phyloP scores from a whole-genome alignment of 2,797 vertebrate genomes.

The Pterois miles region DNA sequence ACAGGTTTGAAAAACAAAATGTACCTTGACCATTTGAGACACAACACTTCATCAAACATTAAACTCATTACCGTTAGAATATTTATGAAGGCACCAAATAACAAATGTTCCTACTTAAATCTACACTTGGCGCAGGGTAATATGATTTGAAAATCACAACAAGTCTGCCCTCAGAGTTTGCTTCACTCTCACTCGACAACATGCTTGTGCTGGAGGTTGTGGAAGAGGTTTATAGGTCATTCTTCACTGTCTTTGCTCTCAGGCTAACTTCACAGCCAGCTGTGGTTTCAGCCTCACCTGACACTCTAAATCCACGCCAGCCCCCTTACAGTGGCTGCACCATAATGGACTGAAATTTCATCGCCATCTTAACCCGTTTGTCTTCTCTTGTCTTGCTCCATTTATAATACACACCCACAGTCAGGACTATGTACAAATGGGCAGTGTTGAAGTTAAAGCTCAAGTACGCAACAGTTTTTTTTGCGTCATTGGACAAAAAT shows the following conservation, averaged over 20 bases:
- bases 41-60: not conserved
- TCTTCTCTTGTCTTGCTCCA: conserved; percentile 37
- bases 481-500: too few species aligned
- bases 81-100: not conserved
- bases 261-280: conserved; percentile 4
- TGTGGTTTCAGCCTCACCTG: conserved; percentile 13
- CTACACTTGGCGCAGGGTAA: not conserved
- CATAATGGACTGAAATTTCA: conserved; percentile 25
- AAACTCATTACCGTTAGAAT: not conserved
- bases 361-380: conserved; percentile 33
- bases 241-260: conserved; percentile 5
- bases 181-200: not conserved
- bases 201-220: not conserved
- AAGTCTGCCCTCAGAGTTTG: not conserved
- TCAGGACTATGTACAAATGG: conserved; percentile 18
- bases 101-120: not conserved
- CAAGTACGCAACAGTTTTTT: too few species aligned
- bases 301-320: not conserved
- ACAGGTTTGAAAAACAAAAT: not conserved
- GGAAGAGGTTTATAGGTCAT: not conserved
- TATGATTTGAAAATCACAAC: not conserved
- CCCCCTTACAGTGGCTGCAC: not conserved
- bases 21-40: not conserved
- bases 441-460: not conserved
- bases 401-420: conserved; percentile 34